Conservation (phyloP, 1,140 invertebrate species). For the Dysdera silvatica region DNA sequence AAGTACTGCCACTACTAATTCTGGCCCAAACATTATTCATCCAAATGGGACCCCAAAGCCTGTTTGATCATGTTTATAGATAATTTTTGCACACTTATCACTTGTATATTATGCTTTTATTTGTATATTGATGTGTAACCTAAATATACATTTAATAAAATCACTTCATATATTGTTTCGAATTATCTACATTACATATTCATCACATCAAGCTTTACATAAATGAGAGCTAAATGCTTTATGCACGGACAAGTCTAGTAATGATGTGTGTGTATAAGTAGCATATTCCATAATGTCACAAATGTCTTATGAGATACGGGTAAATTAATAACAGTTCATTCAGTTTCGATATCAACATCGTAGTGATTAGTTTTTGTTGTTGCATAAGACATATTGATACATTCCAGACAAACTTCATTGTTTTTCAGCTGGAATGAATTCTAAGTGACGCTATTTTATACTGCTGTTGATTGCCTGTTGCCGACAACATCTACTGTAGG, state of each 20-base stretch:
- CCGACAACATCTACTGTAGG: constrained; percentile 2
- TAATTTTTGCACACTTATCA: not conserved
- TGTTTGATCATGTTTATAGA: not conserved
- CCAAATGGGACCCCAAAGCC: constrained; percentile 7
- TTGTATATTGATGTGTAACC: too few relatives aligned
- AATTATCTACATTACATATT: constrained; percentile 25
- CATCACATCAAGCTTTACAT: too few relatives aligned
- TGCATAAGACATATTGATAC: not conserved
- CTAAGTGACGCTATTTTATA: not conserved
- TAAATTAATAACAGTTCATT: not conserved
- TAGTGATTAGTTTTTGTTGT: not conserved
- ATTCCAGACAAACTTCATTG: constrained; percentile 8
- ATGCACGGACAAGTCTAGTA: too few relatives aligned
- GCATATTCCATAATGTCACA: too few relatives aligned
- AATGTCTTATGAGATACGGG: too few relatives aligned
- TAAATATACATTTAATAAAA: not conserved
- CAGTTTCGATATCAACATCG: not conserved
- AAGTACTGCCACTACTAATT: not conserved
- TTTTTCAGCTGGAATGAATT: not conserved
- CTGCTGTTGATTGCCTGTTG: not conserved
- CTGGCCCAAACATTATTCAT: constrained; percentile 1
- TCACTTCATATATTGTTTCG: constrained; percentile 15
- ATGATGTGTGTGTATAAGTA: too few relatives aligned
- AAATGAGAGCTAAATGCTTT: too few relatives aligned
- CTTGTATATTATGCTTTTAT: not conserved